Evolutionary conservation across 2,113 vertebrate genomes (phyloP).

Genomic region (Sisor rabdophorus): DNA sequence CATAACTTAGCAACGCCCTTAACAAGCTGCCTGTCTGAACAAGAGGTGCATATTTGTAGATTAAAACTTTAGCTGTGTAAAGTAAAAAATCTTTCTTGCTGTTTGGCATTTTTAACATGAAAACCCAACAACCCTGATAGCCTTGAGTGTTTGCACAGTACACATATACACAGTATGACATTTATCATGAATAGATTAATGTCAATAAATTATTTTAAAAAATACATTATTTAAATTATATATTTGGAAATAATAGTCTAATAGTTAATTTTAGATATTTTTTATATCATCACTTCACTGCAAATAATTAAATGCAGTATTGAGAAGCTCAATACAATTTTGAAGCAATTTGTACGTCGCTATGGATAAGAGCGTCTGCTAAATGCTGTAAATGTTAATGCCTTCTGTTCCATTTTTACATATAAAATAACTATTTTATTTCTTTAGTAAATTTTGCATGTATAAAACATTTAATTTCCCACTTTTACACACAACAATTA

Average conservation of each 20-base stretch:
- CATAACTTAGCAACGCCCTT: conserved; percentile 52
- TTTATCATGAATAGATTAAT: not conserved
- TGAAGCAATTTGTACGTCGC: no score
- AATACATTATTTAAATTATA: not conserved
- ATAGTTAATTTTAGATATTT: not conserved
- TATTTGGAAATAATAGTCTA: not conserved
- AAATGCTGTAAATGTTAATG: no score
- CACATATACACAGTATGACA: not conserved
- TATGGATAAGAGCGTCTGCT: no score
- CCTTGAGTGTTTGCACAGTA: not conserved
- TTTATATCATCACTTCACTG: not conserved
- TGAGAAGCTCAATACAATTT: no score
- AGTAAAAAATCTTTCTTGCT: conserved; percentile 21
- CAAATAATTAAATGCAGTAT: not conserved
- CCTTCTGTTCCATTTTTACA: no score
- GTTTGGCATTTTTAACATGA: not conserved
- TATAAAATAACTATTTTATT: not conserved
- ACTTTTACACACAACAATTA: not conserved
- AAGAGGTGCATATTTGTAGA: conserved; percentile 45
- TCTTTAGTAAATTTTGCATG: not conserved
- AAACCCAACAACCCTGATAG: not conserved
- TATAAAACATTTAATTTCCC: not conserved
- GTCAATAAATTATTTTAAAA: not conserved
- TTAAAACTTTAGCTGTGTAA: conserved; percentile 48
- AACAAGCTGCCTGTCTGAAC: conserved; percentile 49